Base-by-base conservation (phyloP, 2,797 vertebrate genomes). In the Lepilemur ruficaudatus region DNA sequence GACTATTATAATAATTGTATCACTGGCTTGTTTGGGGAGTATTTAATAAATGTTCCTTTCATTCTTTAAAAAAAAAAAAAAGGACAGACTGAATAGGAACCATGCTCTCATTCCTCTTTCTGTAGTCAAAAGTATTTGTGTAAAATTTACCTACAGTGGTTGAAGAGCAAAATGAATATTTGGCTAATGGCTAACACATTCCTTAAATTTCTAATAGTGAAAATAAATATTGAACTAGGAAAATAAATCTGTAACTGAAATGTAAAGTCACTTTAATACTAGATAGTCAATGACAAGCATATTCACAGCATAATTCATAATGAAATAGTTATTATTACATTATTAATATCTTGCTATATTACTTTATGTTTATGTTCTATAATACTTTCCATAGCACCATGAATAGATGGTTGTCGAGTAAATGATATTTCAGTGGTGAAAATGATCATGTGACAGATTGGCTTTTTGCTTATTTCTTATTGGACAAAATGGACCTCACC, bases 351-450 rank as follows among this genome's bases (percentile, higher is more conserved):
- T 25, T 94, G 0, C n/a, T 38, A 30, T 72, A 50, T 91, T 38
- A 80, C 52, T 95, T 93, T 55, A 41, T 79, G 25, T 69, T 87
- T 88, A 73, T 67, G 30, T 10, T 92, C 48, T 23, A 13, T 10
- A 83, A 76, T 75, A 22, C 10, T 80, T 91, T 91, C 30, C 38
- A 72, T 10, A 94, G 41, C 17, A 83, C 9, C 57, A 87, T 10
- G 30, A 96, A 76, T 38, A 93, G 18, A 55, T 43, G 78, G 81
- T 72, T 57, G 50, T 38, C 73, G 67, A 89, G 67, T 41, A 83
- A 95, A 94, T n/a, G 55, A 86, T 82, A 88, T 90, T 96, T 90
- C 63, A 63, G 93, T 80, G 82, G 38, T 78, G 35, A 90, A 93
- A 93, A 87, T 50, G 46, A 85, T 48, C 61, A 72, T 13, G 12